Evolutionary conservation across 2,113 vertebrate genomes (phyloP).

Genomic region (Hippotragus niger): DNA sequence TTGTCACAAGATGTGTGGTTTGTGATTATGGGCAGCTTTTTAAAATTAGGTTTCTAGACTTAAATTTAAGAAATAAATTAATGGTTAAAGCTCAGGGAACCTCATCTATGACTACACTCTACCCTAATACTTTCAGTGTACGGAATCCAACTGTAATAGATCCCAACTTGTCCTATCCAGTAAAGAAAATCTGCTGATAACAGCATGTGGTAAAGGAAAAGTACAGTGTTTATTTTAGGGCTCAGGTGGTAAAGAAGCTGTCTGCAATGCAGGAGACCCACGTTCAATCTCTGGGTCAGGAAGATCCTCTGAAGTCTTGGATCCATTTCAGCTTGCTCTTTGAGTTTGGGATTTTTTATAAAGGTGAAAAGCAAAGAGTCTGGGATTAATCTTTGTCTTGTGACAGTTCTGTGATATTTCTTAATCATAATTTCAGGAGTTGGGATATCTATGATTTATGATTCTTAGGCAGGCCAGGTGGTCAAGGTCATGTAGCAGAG

Average conservation of each 20-base stretch:
- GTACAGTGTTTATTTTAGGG: not conserved
- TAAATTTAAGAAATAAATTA: not conserved
- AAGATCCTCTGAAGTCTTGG: not conserved
- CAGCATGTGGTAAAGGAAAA: not conserved
- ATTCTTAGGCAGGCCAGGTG: not conserved
- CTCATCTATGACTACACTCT: not conserved
- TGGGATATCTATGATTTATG: not conserved
- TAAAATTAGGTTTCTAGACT: not conserved
- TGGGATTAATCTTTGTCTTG: not conserved
- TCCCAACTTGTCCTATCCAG: not conserved
- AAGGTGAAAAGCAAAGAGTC: not conserved
- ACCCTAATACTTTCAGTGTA: not conserved
- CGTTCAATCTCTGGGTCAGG: accelerated
- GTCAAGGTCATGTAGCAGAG: too few relatives aligned
- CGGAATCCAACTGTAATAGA: not conserved
- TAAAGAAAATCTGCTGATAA: not conserved
- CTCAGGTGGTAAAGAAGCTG: not conserved
- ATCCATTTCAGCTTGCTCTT: not conserved
- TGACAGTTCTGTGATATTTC: not conserved
- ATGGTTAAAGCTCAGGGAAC: not conserved
- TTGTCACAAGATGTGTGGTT: not conserved
- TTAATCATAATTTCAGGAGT: not conserved
- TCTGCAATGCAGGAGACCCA: not conserved
- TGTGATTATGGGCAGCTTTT: not conserved
- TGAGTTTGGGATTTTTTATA: not conserved